These are phyloP conservation scores for Fulmarus glacialis DNA, from an alignment of 2,113 vertebrate species.

Conservation along the genomic window DNA sequence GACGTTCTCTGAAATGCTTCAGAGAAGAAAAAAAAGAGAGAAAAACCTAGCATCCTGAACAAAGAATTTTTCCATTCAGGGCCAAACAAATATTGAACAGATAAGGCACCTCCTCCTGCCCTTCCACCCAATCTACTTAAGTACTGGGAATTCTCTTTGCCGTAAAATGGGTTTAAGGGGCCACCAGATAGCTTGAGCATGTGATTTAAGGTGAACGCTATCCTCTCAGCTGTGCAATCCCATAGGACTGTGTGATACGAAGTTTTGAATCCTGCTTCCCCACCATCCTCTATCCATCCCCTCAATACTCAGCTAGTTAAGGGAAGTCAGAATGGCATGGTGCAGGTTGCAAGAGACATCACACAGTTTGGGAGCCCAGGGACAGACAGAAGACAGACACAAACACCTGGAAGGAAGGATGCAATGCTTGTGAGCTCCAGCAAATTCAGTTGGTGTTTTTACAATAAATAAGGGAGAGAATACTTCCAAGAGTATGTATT, in stretches of 20 bases:
- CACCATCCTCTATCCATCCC: background rate
- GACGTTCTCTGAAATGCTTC: background rate
- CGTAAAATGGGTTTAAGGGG: background rate
- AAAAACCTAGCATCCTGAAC: background rate
- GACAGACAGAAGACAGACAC: background rate
- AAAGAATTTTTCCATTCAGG: background rate
- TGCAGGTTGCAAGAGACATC: background rate
- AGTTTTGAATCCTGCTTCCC: background rate
- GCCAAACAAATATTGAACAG: background rate
- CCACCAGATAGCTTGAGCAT: background rate
- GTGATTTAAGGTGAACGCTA: background rate
- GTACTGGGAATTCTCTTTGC: background rate
- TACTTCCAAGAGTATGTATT: background rate
- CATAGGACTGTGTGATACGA: accelerated
- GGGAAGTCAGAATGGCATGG: background rate
- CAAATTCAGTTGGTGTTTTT: background rate
- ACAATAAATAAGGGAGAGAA: background rate
- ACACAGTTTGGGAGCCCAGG: background rate
- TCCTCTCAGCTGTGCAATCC: background rate
- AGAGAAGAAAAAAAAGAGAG: background rate
- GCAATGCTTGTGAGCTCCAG: background rate
- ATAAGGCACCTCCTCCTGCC: background rate
- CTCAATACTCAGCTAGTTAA: background rate
- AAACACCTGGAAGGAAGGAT: background rate
- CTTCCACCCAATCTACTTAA: background rate